These are phyloP conservation scores for Periophthalmodon schlosseri DNA, from an alignment of 2,113 vertebrate species.

Conservation along the genomic window DNA sequence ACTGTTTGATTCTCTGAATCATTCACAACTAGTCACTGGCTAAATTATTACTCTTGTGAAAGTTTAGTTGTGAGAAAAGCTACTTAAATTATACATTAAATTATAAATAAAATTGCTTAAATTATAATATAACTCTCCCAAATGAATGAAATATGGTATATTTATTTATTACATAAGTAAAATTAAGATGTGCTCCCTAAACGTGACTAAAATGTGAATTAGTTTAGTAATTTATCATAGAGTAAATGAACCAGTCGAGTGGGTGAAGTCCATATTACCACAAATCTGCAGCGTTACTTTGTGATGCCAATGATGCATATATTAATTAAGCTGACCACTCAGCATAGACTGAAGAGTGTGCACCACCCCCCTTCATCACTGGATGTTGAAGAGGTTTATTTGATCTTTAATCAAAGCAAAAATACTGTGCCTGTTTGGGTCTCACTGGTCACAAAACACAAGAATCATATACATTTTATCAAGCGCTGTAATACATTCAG, in stretches of 20 bases:
- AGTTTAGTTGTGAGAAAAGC: background rate
- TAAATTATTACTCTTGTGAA: background rate
- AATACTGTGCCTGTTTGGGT: background rate
- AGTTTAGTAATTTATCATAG: conserved; percentile 4
- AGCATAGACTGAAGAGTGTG: background rate
- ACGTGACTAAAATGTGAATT: conserved; percentile 7
- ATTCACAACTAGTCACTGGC: background rate
- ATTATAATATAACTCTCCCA: background rate
- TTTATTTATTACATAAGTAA: background rate
- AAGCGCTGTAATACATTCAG: background rate
- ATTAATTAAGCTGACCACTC: conserved; percentile 12
- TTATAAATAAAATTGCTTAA: background rate
- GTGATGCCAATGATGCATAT: conserved; percentile 6
- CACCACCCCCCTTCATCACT: background rate
- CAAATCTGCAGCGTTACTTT: conserved; percentile 12
- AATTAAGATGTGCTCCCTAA: background rate
- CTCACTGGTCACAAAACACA: background rate
- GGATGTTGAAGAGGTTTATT: background rate
- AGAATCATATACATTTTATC: background rate
- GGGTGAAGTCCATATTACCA: conserved; percentile 11
- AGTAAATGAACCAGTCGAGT: conserved; percentile 10
- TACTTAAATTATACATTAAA: background rate
- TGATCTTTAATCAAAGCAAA: background rate
- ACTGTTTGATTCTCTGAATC: background rate
- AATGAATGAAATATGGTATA: background rate